Base-by-base conservation (phyloP, 2,888 invertebrate species). In the Drosophila testacea region DNA sequence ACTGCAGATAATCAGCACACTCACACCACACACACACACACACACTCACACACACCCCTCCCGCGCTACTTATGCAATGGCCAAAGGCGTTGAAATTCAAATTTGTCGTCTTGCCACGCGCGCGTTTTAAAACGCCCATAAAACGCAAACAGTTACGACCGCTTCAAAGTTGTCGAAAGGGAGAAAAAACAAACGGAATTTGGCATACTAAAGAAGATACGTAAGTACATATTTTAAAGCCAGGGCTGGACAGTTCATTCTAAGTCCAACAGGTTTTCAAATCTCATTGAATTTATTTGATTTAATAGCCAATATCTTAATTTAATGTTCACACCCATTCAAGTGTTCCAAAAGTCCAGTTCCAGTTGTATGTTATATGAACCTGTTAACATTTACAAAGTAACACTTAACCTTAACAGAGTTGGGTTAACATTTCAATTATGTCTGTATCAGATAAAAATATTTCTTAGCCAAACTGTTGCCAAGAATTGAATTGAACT, bases 71-170 rank as follows among this genome's bases (percentile, higher is more conserved):
- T 68, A 74, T 70, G 79, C 74, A 74, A 78, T 36, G 30, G 6
- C 27, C 42, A 62, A 51, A 68, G 68, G 57, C 51, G 61, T 13
- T 39, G 27, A 59, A 55, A 76, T 32, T 48, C 4, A 54, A 63
- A 70, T 67, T 66, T 77, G 55, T 70, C 55, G 57, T 51, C 36
- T 55, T 63, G 70, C 59, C 69, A 66, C 59, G 66, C 63, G 63
- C 64, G 77, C 77, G 66, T 64, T 70, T 67, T 44, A 70, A 77
- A 78, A 67, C 74, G 70, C 64, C 36, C 79, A 79, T 73, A 79
- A 77, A 79, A 65, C 77, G 75, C 79, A 32, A 27, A 46, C 73
- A 69, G 47, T 76, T 59, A 73, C 50, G 51, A 68, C 48, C 44
- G 51, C 47, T 63, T 63, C 27, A 16, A 42, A 64, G 32, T 41